A percentile compares a stretch with the other conserved stretches of the same genome.
Evolutionary conservation across 1,140 invertebrate genomes (phyloP).

Genomic region (Drosophila suzukii): DNA sequence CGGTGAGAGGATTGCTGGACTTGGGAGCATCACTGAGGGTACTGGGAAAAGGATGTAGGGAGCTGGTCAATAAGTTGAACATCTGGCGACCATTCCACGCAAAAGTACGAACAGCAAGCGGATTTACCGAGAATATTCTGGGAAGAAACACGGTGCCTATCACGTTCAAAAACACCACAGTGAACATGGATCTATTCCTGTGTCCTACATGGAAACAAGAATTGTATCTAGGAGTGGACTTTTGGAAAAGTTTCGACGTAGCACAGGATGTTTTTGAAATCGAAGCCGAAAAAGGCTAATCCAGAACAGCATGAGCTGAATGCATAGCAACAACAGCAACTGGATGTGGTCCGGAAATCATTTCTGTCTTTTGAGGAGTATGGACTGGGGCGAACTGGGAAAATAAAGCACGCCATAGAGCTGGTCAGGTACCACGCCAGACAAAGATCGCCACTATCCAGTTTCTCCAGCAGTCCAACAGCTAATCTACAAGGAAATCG

Average conservation of each 20-base stretch:
- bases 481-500: not conserved
- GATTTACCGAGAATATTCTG: not conserved
- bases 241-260: not conserved
- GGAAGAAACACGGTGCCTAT: no score
- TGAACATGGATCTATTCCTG: not conserved
- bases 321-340: not conserved
- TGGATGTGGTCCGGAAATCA: not conserved
- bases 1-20: not conserved
- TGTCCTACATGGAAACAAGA: not conserved
- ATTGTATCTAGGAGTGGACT: constrained; percentile 6
- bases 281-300: not conserved
- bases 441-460: not conserved
- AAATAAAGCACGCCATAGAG: not conserved
- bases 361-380: not conserved
- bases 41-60: not conserved
- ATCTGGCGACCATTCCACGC: not conserved
- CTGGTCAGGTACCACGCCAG: not conserved
- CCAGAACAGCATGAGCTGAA: not conserved
- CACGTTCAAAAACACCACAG: not conserved
- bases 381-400: no score
- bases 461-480: not conserved
- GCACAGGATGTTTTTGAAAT: not conserved
- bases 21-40: not conserved
- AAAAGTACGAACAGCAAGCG: not conserved
- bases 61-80: not conserved